Conservation (phyloP, 2,113 vertebrate genomes). For the Chaenocephalus aceratus region DNA sequence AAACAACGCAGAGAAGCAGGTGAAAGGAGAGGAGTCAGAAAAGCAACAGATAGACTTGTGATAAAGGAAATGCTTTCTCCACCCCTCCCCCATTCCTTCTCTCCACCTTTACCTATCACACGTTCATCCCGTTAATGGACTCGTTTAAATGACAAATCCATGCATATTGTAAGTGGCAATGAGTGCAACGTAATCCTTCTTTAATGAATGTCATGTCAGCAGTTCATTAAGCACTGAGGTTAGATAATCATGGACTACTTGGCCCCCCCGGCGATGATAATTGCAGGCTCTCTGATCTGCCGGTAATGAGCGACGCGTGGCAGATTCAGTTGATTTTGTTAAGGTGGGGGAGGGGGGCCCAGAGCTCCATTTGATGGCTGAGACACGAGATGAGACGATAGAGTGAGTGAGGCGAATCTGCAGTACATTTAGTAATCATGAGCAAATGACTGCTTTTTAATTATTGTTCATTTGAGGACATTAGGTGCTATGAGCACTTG, state of each 20-base stretch:
- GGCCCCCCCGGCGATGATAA: slow-evolving; percentile 43
- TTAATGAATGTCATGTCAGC: slow-evolving; percentile 68
- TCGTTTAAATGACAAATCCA: slow-evolving; percentile 66
- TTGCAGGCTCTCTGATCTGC: slow-evolving; percentile 50
- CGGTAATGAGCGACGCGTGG: slow-evolving; percentile 47
- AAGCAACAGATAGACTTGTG: too few species aligned
- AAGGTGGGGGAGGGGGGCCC: not conserved
- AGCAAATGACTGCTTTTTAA: not conserved
- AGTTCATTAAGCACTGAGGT: slow-evolving; percentile 72
- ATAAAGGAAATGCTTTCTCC: too few species aligned
- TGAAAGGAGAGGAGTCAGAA: not conserved
- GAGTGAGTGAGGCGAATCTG: slow-evolving; percentile 1
- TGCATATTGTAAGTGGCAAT: slow-evolving; percentile 66
- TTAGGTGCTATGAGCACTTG: slow-evolving; percentile 23
- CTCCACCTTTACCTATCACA: slow-evolving; percentile 25
- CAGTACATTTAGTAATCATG: not conserved
- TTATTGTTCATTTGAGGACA: slow-evolving; percentile 45
- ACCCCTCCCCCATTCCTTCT: not conserved
- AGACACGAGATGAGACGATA: slow-evolving; percentile 3
- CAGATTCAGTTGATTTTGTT: not conserved
- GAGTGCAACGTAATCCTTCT: slow-evolving; percentile 55
- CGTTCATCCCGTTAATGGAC: slow-evolving; percentile 64
- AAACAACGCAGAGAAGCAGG: not conserved
- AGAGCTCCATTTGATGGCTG: slow-evolving; percentile 1
- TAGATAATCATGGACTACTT: slow-evolving; percentile 43